phyloP scores from a whole-genome alignment of 2,888 invertebrate genomes.

The Drosophila monieri region DNA sequence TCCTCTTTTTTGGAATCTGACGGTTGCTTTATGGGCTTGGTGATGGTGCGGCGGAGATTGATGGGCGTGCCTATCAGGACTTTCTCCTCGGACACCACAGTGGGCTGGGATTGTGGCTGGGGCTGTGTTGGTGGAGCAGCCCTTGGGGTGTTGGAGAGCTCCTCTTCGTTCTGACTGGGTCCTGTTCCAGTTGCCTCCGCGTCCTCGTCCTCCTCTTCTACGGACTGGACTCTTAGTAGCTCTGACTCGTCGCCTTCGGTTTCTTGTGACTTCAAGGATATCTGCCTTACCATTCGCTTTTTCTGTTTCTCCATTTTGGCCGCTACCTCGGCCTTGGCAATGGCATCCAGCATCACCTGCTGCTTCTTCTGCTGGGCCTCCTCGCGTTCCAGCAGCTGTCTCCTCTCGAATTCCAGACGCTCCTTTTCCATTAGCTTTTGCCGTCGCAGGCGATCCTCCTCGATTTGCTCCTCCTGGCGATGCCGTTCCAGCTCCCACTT shows the following conservation, averaged over 20 bases:
- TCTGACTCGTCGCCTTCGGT: constrained; percentile 43
- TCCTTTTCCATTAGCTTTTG: constrained; percentile 89
- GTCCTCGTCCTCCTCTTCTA: constrained; percentile 62
- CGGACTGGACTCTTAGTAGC: constrained; percentile 58
- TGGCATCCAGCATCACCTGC: constrained; percentile 90
- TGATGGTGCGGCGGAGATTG: constrained; percentile 79
- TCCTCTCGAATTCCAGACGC: constrained; percentile 89
- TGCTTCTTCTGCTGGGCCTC: constrained; percentile 89
- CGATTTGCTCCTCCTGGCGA: constrained; percentile 91
- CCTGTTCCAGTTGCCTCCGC: neutral
- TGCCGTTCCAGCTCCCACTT: constrained; percentile 91
- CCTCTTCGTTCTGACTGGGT: constrained; percentile 3
- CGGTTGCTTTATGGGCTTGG: constrained; percentile 71
- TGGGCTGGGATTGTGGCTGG: constrained; percentile 9
- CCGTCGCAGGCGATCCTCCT: constrained; percentile 90
- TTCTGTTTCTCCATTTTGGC: constrained; percentile 89
- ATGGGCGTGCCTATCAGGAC: constrained; percentile 84
- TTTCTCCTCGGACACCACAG: constrained; percentile 73
- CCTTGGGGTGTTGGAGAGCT: constrained; percentile 59
- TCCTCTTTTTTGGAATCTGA: constrained; percentile 10
- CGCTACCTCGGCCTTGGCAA: constrained; percentile 90
- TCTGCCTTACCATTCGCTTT: constrained; percentile 78
- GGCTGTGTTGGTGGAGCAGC: constrained; percentile 33
- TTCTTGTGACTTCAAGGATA: constrained; percentile 48
- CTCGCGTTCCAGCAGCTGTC: constrained; percentile 88